Conservation (phyloP, 2,113 vertebrate species). For the Oryzias melastigma region DNA sequence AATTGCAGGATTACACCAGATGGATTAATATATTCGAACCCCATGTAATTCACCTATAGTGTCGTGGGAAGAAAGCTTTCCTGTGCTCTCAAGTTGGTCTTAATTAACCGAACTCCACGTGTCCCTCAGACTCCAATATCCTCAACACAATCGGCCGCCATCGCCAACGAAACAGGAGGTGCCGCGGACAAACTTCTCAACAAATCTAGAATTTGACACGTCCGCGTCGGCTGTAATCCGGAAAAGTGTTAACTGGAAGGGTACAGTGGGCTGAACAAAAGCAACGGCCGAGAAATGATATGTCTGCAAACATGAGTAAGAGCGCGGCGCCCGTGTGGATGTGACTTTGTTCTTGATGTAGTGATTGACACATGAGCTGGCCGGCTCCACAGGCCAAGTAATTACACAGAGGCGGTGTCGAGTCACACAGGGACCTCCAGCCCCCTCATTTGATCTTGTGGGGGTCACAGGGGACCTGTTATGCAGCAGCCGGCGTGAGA, state of each 20-base stretch:
- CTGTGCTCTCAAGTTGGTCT: conserved; percentile 57
- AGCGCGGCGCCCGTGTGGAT: conserved; percentile 33
- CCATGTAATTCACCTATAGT: conserved; percentile 35
- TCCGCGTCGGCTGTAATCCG: conserved; percentile 14
- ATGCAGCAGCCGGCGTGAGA: conserved; percentile 36
- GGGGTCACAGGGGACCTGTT: conserved; percentile 42
- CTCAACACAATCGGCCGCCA: conserved; percentile 31
- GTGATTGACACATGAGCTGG: conserved; percentile 48
- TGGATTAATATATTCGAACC: conserved; percentile 48
- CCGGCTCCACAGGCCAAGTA: conserved; percentile 37
- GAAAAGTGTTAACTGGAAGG: conserved; percentile 9
- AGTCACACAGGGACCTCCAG: conserved; percentile 57
- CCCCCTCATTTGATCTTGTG: conserved; percentile 44
- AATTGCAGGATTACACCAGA: conserved; percentile 30
- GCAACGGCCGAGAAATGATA: conserved; percentile 27
- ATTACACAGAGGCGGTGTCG: conserved; percentile 61
- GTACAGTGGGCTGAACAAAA: conserved; percentile 20
- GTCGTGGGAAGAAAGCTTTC: conserved; percentile 52
- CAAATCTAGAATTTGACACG: conserved; percentile 12
- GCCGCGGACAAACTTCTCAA: conserved; percentile 25
- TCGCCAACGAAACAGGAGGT: conserved; percentile 33
- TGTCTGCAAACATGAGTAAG: conserved; percentile 44
- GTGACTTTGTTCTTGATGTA: conserved; percentile 31
- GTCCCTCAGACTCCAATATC: conserved; percentile 49
- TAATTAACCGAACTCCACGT: conserved; percentile 62